phyloP scores from a whole-genome alignment of 2,113 vertebrate species.

The Vimba vimba region DNA sequence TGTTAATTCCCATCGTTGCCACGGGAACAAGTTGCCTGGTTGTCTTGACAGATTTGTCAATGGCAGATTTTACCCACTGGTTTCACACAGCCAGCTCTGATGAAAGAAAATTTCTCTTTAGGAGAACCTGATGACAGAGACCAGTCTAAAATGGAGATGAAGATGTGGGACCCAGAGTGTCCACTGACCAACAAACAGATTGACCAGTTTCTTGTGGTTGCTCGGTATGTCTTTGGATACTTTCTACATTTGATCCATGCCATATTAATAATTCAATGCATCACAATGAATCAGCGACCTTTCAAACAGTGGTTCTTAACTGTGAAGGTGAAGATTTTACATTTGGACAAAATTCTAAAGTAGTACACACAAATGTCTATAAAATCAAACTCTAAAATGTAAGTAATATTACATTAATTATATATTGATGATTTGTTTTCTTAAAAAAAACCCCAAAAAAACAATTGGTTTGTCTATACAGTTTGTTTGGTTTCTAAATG shows the following conservation, averaged over 20 bases:
- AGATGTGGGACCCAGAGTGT: slow-evolving; percentile 97
- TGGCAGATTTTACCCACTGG: not conserved
- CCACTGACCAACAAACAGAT: slow-evolving; percentile 96
- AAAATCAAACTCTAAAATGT: not conserved
- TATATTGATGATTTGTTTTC: not conserved
- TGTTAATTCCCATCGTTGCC: slow-evolving; percentile 19
- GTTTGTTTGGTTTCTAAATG: not conserved
- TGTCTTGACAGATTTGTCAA: slow-evolving; percentile 1
- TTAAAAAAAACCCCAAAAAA: not conserved
- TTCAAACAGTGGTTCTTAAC: not conserved
- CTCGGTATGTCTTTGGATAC: slow-evolving; percentile 77
- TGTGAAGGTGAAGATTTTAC: not conserved
- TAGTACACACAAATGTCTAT: not conserved
- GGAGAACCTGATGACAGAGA: slow-evolving; percentile 93
- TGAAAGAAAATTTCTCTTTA: slow-evolving; percentile 53
- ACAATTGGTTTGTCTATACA: not conserved
- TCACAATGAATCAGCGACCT: not conserved
- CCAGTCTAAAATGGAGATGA: slow-evolving; percentile 94
- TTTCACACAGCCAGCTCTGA: not conserved
- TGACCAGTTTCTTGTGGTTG: slow-evolving; percentile 98
- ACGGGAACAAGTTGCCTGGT: slow-evolving; percentile 19
- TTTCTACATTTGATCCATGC: slow-evolving; percentile 1
- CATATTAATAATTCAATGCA: not conserved
- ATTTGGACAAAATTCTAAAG: not conserved
- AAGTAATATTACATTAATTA: not conserved